These are phyloP conservation scores for Stomorhina lunata DNA, from an alignment of 2,888 invertebrate species.

Conservation along the genomic window DNA sequence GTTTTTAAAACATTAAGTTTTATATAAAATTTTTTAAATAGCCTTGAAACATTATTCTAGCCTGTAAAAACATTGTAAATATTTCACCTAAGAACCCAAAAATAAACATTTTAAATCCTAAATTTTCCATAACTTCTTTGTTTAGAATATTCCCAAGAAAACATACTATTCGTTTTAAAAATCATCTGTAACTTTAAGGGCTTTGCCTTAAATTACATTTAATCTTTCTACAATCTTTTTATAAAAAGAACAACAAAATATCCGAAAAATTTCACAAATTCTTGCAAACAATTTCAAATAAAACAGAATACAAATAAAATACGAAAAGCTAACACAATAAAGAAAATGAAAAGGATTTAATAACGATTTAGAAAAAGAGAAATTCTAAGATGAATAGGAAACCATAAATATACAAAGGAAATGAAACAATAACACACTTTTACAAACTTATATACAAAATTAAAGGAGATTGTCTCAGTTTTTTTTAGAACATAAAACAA, in stretches of 20 bases:
- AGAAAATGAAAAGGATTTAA: not conserved
- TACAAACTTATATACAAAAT: slow-evolving; percentile 8
- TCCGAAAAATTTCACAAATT: not conserved
- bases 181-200: too few relatives aligned
- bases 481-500: too few relatives aligned
- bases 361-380: not conserved
- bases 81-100: too few relatives aligned
- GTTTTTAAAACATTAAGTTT: too few relatives aligned
- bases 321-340: not conserved
- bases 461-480: not conserved
- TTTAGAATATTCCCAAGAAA: too few relatives aligned
- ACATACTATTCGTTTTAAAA: too few relatives aligned
- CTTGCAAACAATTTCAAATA: not conserved
- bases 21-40: too few relatives aligned
- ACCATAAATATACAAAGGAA: slow-evolving; percentile 5
- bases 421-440: not conserved
- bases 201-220: not conserved
- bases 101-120: too few relatives aligned
- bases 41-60: too few relatives aligned
- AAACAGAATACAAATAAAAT: not conserved
- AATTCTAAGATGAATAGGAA: not conserved
- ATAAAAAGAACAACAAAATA: too few relatives aligned
- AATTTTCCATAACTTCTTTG: too few relatives aligned
- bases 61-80: too few relatives aligned
- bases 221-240: not conserved